These are phyloP conservation scores for Trissonchulus sp. DNA, from an alignment of 2,888 invertebrate genomes.

Conservation along the genomic window DNA sequence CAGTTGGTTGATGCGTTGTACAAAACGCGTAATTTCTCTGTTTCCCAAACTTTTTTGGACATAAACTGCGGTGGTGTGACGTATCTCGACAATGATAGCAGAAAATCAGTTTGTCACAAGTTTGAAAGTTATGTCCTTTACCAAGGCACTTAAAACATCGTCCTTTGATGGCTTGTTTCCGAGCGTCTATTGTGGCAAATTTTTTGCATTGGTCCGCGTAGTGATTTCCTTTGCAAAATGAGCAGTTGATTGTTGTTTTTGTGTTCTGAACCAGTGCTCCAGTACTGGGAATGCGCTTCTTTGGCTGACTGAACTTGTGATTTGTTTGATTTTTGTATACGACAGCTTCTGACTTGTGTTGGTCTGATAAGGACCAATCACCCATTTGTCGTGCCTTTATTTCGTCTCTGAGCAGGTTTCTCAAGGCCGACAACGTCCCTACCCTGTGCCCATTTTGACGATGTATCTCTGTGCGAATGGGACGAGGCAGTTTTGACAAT, in stretches of 20 bases:
- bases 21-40: too few species aligned
- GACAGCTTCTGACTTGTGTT: too few species aligned
- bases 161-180: too few species aligned
- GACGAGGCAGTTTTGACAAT: slow-evolving; percentile 8
- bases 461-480: not conserved
- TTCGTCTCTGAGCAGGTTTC: not conserved
- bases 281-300: too few species aligned
- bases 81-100: slow-evolving; percentile 4
- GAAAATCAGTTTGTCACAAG: not conserved
- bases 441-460: not conserved
- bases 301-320: too few species aligned
- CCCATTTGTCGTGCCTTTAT: slow-evolving; percentile 11
- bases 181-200: not conserved
- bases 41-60: not conserved
- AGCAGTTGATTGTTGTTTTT: too few species aligned
- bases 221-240: not conserved
- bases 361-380: slow-evolving; percentile 8
- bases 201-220: slow-evolving; percentile 24
- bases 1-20: too few species aligned
- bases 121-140: not conserved
- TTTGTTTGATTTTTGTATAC: too few species aligned
- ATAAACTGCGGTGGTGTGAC: slow-evolving; percentile 18
- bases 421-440: not conserved
- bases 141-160: slow-evolving; percentile 23
- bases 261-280: too few species aligned